phyloP scores from a whole-genome alignment of 2,797 vertebrate genomes.

The Synaphobranchus kaupii region DNA sequence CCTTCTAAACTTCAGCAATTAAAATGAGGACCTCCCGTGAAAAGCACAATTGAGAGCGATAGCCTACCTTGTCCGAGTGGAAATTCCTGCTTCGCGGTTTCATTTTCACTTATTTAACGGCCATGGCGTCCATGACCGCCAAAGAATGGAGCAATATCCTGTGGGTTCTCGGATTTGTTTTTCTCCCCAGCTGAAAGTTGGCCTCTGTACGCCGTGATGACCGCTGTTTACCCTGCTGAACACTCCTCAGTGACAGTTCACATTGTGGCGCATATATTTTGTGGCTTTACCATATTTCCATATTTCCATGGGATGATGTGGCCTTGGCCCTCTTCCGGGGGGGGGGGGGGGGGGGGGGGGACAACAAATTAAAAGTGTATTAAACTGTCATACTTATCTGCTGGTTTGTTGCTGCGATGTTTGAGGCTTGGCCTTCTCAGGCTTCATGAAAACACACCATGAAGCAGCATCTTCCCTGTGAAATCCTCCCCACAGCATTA shows the following conservation, averaged over 20 bases:
- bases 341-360: background rate
- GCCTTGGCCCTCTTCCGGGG: background rate
- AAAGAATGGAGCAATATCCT: slow-evolving; percentile 20
- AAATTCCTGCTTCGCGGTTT: slow-evolving; percentile 36
- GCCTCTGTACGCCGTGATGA: slow-evolving; percentile 26
- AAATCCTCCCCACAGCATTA: background rate
- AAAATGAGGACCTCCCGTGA: slow-evolving; percentile 27
- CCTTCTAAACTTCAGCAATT: slow-evolving; percentile 37
- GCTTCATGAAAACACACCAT: slow-evolving; percentile 20
- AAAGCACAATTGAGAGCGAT: slow-evolving; percentile 30
- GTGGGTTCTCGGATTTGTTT: slow-evolving; percentile 34
- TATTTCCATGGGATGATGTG: slow-evolving; percentile 38
- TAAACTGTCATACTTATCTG: background rate
- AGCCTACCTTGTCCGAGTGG: slow-evolving; percentile 34
- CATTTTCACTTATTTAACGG: slow-evolving; percentile 36
- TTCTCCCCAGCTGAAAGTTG: slow-evolving; percentile 22
- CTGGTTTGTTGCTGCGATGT: slow-evolving; percentile 47
- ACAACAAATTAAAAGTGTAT: background rate
- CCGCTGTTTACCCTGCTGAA: slow-evolving; percentile 36
- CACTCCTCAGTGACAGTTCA: slow-evolving; percentile 27
- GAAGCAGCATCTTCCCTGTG: slow-evolving; percentile 27
- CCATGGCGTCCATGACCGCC: background rate
- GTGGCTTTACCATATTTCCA: slow-evolving; percentile 37
- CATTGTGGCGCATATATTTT: slow-evolving; percentile 25
- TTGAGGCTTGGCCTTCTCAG: slow-evolving; percentile 20